A percentile compares a stretch with the other conserved stretches of the same genome.
These are phyloP conservation scores for Enteromius paludinosus DNA, from an alignment of 2,797 vertebrate genomes.

Conservation along the genomic window DNA sequence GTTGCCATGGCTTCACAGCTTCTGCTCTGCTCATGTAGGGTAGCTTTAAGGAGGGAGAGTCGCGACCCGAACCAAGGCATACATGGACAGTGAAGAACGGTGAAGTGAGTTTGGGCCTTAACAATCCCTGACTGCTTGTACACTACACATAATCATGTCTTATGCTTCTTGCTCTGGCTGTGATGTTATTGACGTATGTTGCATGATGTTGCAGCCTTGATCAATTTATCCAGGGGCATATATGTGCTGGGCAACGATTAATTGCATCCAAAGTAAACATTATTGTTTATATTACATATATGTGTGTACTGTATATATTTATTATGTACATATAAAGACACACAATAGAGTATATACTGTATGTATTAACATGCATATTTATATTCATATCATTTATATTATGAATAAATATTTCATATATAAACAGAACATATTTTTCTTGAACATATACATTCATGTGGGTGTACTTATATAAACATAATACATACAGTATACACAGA, in stretches of 20 bases:
- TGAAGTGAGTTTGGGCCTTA: constrained; percentile 74
- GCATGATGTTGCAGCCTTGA: constrained; percentile 44
- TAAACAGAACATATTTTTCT: too few relatives aligned
- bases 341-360: too few relatives aligned
- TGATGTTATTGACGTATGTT: constrained; percentile 32
- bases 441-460: too few relatives aligned
- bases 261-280: too few relatives aligned
- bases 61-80: constrained; percentile 52
- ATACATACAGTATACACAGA: too few relatives aligned
- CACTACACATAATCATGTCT: constrained; percentile 19
- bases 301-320: too few relatives aligned
- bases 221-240: constrained; percentile 22
- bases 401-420: too few relatives aligned
- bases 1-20: constrained; percentile 66
- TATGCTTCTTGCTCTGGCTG: constrained; percentile 35
- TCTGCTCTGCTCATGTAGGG: constrained; percentile 80
- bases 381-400: too few relatives aligned
- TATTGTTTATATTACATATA: neutral
- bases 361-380: too few relatives aligned
- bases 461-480: too few relatives aligned
- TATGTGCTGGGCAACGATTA: too few relatives aligned
- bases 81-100: constrained; percentile 74
- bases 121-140: constrained; percentile 35
- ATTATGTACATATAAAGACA: too few relatives aligned
- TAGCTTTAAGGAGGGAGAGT: constrained; percentile 76